A percentile compares a stretch with the other conserved stretches of the same genome.
phyloP scores from a whole-genome alignment of 64 coral and sea anemone genomes.

The Catalaphyllia jardinei region DNA sequence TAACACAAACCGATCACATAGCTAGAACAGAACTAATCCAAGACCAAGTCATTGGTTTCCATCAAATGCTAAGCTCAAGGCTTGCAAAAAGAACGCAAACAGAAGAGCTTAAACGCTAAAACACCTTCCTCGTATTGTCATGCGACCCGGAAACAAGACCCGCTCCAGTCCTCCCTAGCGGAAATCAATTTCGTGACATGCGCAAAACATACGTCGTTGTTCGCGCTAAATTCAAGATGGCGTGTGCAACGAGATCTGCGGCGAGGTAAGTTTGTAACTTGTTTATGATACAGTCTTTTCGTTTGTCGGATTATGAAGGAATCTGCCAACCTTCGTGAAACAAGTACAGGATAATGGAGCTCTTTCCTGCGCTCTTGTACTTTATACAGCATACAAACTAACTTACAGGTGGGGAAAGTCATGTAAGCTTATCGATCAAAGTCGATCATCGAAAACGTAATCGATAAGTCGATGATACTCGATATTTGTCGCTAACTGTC shows the following conservation, averaged over 20 bases:
- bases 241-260: constrained; percentile 21
- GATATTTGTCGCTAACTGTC: too few species aligned
- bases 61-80: neutral
- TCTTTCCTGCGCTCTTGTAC: too few species aligned
- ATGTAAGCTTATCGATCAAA: too few species aligned
- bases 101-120: neutral
- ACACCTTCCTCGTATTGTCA: constrained; percentile 36
- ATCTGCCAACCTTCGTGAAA: too few species aligned
- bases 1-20: neutral
- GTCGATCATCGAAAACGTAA: too few species aligned
- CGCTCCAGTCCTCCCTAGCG: constrained; percentile 33
- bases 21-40: neutral
- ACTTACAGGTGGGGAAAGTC: too few species aligned
- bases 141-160: constrained; percentile 86
- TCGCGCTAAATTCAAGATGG: constrained; percentile 83
- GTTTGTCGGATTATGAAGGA: too few species aligned
- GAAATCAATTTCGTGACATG: neutral
- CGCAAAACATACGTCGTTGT: neutral
- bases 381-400: too few species aligned
- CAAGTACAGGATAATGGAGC: too few species aligned
- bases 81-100: neutral
- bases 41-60: neutral
- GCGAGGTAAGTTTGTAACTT: constrained; percentile 14
- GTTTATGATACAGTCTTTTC: neutral
- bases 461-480: too few species aligned